Percentiles rank a stretch among this genome's conserved stretches.
Conservation (phyloP, 1,140 invertebrate species). For the Dufourea novaeangliae region DNA sequence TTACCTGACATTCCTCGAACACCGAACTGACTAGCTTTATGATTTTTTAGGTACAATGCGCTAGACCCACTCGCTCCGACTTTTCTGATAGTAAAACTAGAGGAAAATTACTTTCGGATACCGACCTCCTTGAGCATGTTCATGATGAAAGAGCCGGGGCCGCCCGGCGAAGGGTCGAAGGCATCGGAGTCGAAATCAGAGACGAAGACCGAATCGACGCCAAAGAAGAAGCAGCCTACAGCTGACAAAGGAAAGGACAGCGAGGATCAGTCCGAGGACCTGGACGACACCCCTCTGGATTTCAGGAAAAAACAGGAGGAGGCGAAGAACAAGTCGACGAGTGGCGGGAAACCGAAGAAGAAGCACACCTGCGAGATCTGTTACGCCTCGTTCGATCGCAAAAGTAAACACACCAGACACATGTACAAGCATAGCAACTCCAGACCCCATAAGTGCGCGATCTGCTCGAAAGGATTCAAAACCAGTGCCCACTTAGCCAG, state of each 20-base stretch:
- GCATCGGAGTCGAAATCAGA: neutral
- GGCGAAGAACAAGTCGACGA: neutral
- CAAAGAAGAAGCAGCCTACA: constrained; percentile 5
- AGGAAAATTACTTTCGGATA: constrained; percentile 73
- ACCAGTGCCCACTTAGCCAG: constrained; percentile 79
- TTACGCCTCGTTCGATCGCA: constrained; percentile 68
- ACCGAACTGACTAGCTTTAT: constrained; percentile 59
- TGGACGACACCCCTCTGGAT: constrained; percentile 59
- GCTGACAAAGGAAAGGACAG: constrained; percentile 17
- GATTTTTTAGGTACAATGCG: constrained; percentile 74
- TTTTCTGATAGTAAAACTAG: constrained; percentile 73
- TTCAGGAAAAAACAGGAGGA: constrained; percentile 55
- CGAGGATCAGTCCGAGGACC: constrained; percentile 49
- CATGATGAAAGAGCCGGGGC: constrained; percentile 69
- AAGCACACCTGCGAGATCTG: constrained; percentile 76
- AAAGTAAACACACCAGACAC: constrained; percentile 74
- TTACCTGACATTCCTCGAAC: neutral
- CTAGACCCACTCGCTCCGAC: constrained; percentile 67
- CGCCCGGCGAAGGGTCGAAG: constrained; percentile 38
- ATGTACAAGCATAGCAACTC: constrained; percentile 78
- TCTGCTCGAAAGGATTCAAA: constrained; percentile 81
- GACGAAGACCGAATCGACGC: neutral
- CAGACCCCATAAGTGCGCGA: constrained; percentile 78
- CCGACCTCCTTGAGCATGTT: constrained; percentile 73
- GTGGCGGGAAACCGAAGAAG: constrained; percentile 39